Evolutionary conservation across 2,888 invertebrate genomes (phyloP).

Genomic region (Punctoribates punctum): DNA sequence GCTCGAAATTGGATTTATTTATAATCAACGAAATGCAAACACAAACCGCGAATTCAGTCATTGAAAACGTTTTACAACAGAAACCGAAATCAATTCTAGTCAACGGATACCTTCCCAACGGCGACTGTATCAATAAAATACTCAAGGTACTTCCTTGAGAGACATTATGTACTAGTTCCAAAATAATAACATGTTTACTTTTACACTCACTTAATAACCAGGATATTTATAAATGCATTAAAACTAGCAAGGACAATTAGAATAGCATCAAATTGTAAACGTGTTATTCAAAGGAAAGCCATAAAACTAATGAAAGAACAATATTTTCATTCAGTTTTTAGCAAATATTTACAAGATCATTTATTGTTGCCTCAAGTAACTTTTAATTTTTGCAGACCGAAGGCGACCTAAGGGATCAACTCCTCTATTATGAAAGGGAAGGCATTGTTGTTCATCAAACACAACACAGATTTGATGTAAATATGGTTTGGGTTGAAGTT

Average conservation of each 20-base stretch:
- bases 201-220: neutral
- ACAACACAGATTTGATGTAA: slow-evolving; percentile 2
- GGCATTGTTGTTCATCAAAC: neutral
- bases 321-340: too few relatives aligned
- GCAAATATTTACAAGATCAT: too few relatives aligned
- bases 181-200: neutral
- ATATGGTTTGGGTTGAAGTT: neutral
- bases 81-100: slow-evolving; percentile 30
- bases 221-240: neutral
- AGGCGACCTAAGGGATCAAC: neutral
- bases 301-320: too few relatives aligned
- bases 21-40: slow-evolving; percentile 21
- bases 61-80: slow-evolving; percentile 15
- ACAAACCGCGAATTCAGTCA: neutral
- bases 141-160: neutral
- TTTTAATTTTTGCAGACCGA: neutral
- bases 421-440: slow-evolving; percentile 1
- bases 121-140: neutral
- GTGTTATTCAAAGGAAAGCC: too few relatives aligned
- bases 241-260: too few relatives aligned
- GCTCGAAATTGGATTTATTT: slow-evolving; percentile 22
- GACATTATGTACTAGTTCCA: neutral
- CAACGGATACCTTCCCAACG: neutral
- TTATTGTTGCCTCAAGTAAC: neutral
- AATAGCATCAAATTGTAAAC: too few relatives aligned